phyloP scores from a whole-genome alignment of 2,888 invertebrate genomes.

The Punctoribates punctum region DNA sequence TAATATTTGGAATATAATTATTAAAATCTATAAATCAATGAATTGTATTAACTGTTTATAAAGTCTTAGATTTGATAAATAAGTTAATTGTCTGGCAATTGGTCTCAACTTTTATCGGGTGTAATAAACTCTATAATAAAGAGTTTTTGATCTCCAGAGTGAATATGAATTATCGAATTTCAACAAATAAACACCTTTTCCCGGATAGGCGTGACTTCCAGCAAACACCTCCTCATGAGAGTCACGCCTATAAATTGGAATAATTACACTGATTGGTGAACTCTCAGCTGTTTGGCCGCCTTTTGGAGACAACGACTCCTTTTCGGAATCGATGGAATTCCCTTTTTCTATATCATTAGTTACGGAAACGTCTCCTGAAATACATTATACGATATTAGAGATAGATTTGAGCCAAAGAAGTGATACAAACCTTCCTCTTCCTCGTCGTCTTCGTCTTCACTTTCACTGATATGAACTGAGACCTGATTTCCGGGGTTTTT shows the following conservation, averaged over 20 bases:
- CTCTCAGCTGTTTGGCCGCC: conserved; percentile 48
- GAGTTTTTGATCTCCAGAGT: conserved; percentile 96
- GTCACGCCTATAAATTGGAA: conserved; percentile 92
- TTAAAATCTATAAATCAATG: not conserved
- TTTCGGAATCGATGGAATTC: not conserved
- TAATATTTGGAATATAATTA: not conserved
- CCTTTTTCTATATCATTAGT: conserved; percentile 43
- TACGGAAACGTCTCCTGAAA: not conserved
- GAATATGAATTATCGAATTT: conserved; percentile 99
- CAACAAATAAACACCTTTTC: conserved; percentile 91
- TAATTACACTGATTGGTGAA: conserved; percentile 74
- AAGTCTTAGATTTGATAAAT: not conserved
- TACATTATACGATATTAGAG: not conserved
- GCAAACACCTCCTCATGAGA: conserved; percentile 96
- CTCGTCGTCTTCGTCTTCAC: conserved; percentile 73
- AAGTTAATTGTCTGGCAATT: not conserved
- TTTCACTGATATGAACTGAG: conserved; percentile 93
- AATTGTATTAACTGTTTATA: not conserved
- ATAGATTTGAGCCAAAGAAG: not conserved
- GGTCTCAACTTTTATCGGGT: conserved; percentile 60
- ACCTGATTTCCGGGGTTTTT: conserved; percentile 76
- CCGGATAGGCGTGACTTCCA: conserved; percentile 95
- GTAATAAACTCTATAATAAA: conserved; percentile 98
- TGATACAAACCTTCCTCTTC: conserved; percentile 64
- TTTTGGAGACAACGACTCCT: conserved; percentile 19